phyloP scores from a whole-genome alignment of 2,888 invertebrate genomes.

The Rotaria magnacalcarata region DNA sequence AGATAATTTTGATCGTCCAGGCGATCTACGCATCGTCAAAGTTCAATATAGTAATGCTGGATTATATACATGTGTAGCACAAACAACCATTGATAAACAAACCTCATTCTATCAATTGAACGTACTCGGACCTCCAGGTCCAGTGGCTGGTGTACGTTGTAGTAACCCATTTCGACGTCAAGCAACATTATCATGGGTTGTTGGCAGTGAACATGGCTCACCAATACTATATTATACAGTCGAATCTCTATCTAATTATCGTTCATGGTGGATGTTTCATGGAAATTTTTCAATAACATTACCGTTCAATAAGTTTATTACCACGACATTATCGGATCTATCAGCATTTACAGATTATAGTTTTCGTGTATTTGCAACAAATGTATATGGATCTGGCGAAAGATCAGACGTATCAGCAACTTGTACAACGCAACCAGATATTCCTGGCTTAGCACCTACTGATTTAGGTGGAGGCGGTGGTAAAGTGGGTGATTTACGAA shows the following conservation, averaged over 20 bases:
- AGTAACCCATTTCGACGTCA: conserved; percentile 29
- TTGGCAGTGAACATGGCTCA: conserved; percentile 42
- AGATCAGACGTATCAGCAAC: conserved; percentile 32
- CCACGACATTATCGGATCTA: conserved; percentile 20
- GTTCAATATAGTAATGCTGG: conserved; percentile 44
- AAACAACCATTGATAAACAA: conserved; percentile 43
- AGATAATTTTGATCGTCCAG: conserved; percentile 42
- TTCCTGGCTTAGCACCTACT: conserved; percentile 35
- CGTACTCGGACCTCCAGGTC: conserved; percentile 46
- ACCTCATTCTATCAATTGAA: conserved; percentile 25
- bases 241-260: conserved; percentile 39
- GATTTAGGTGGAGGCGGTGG: conserved; percentile 45
- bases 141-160: conserved; percentile 44
- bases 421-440: conserved; percentile 42
- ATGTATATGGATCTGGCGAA: conserved; percentile 42
- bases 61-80: conserved; percentile 41
- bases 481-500: conserved; percentile 42
- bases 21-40: conserved; percentile 43
- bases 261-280: conserved; percentile 35
- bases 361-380: conserved; percentile 41
- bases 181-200: conserved; percentile 38
- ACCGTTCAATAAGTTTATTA: not conserved
- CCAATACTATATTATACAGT: conserved; percentile 43
- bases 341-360: conserved; percentile 45
- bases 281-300: conserved; percentile 41